Percentiles rank a stretch among this genome's conserved stretches.
Conservation (phyloP, 2,888 invertebrate species). For the Apotomis capreana region DNA sequence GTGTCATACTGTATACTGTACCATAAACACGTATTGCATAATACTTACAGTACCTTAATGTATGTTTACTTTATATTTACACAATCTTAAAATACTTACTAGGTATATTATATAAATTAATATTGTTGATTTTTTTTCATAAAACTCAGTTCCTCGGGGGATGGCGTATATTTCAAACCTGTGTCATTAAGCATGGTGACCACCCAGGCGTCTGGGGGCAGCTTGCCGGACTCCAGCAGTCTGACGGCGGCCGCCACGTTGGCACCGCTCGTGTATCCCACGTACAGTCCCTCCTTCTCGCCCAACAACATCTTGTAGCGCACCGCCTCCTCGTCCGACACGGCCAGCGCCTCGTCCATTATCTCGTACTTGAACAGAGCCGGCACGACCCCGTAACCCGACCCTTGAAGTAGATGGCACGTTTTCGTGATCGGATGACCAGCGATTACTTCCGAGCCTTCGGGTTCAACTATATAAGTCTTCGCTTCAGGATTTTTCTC, state of each 20-base stretch:
- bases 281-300: slow-evolving; percentile 72
- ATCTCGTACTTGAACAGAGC: slow-evolving; percentile 68
- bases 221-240: slow-evolving; percentile 66
- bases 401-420: slow-evolving; percentile 74
- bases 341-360: slow-evolving; percentile 70
- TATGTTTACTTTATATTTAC: not conserved
- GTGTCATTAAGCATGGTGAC: slow-evolving; percentile 72
- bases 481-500: slow-evolving; percentile 67
- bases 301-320: slow-evolving; percentile 69
- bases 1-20: not conserved
- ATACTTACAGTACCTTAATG: not conserved
- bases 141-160: slow-evolving; percentile 53
- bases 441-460: slow-evolving; percentile 72
- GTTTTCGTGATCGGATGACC: slow-evolving; percentile 73
- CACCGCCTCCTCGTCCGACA: slow-evolving; percentile 71
- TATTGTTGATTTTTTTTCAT: too few species aligned
- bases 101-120: too few species aligned
- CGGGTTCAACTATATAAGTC: slow-evolving; percentile 72
- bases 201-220: slow-evolving; percentile 73
- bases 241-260: slow-evolving; percentile 76
- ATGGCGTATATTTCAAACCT: slow-evolving; percentile 74
- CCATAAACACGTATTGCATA: not conserved
- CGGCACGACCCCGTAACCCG: slow-evolving; percentile 74
- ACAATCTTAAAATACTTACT: not conserved
- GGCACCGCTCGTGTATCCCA: slow-evolving; percentile 77